Evolutionary conservation across 2,888 invertebrate species (phyloP).

Genomic region (Leptinotarsa peninsularis): DNA sequence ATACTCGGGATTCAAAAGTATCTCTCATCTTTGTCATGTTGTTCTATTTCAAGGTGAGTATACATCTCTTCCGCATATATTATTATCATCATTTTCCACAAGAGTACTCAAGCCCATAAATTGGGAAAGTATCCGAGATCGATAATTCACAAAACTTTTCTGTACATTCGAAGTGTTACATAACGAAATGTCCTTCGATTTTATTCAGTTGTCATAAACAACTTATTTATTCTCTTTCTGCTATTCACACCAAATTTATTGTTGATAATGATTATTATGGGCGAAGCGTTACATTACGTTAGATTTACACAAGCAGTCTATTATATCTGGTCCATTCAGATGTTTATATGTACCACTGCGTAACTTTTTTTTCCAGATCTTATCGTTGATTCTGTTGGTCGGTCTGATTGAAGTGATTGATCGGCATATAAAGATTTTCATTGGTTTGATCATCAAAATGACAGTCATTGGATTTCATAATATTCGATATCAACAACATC

Average conservation of each 20-base stretch:
- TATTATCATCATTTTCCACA: not conserved
- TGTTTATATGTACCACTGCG: not conserved
- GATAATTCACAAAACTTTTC: not conserved
- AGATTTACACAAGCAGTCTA: not conserved
- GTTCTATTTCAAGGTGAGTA: too few relatives aligned
- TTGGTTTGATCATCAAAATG: not conserved
- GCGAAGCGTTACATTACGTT: not conserved
- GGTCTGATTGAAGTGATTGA: not conserved
- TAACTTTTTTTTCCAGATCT: not conserved
- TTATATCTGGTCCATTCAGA: not conserved
- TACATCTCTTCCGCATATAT: too few relatives aligned
- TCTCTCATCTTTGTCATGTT: too few relatives aligned
- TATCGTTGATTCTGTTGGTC: not conserved
- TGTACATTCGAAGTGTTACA: not conserved
- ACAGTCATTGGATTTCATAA: not conserved
- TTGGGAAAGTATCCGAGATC: not conserved
- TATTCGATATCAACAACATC: too few relatives aligned
- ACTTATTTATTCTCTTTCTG: not conserved
- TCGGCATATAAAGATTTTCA: not conserved
- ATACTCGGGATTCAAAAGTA: too few relatives aligned
- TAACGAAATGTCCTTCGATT: not conserved
- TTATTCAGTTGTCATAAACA: not conserved
- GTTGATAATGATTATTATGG: slow-evolving; percentile 1
- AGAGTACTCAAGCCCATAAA: not conserved
- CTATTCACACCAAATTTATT: not conserved